A percentile compares a stretch with the other conserved stretches of the same genome.
Evolutionary conservation across 2,113 vertebrate genomes (phyloP).

Genomic region (Pogonocichla stellata): DNA sequence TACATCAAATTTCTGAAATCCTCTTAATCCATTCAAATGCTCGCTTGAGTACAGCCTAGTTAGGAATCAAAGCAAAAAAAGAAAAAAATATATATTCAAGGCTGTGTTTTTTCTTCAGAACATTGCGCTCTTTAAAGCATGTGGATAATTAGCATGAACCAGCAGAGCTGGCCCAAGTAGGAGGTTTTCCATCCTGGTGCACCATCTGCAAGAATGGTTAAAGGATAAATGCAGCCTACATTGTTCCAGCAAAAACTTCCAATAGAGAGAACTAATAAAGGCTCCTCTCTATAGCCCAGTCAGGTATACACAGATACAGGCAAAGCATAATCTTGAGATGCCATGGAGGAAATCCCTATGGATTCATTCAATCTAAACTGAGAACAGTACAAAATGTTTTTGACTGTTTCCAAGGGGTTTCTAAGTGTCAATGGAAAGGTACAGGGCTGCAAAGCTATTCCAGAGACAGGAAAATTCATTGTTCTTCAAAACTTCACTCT

Average conservation of each 20-base stretch:
- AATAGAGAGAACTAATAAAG: constrained; percentile 77
- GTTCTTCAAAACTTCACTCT: constrained; percentile 78
- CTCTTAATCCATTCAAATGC: neutral
- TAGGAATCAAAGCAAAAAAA: neutral
- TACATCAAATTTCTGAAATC: neutral
- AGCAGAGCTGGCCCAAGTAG: neutral
- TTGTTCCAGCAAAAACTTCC: constrained; percentile 57
- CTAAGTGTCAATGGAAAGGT: constrained; percentile 75
- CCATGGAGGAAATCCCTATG: constrained; percentile 74
- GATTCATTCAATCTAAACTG: constrained; percentile 78
- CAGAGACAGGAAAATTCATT: constrained; percentile 83
- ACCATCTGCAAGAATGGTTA: neutral
- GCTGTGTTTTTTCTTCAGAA: neutral
- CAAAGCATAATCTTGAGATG: constrained; percentile 70
- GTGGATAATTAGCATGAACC: neutral
- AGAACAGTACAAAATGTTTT: constrained; percentile 76
- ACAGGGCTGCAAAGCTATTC: constrained; percentile 81
- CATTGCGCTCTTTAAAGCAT: neutral
- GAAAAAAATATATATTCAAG: neutral
- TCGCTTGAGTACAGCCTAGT: neutral
- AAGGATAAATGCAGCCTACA: neutral
- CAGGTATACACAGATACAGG: constrained; percentile 80
- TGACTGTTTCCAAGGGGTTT: constrained; percentile 71
- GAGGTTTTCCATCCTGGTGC: neutral
- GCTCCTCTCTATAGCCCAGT: constrained; percentile 78